Base-by-base conservation (phyloP, 1,140 invertebrate species). In the Carcinoscorpius rotundicauda region DNA sequence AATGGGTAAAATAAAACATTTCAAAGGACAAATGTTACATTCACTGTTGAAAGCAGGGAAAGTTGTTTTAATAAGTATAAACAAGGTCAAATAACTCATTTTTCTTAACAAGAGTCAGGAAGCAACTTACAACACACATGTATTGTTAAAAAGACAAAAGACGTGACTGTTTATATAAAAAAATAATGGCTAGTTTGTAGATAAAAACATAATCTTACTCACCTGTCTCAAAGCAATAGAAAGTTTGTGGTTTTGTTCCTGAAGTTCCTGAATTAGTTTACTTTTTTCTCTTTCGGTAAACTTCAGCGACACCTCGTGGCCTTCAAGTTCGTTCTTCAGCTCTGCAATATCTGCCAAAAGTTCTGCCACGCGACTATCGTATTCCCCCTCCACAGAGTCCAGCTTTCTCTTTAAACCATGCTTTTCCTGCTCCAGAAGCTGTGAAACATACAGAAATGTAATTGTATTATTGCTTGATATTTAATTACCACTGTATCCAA, bases 351-450 rank as follows among this genome's bases (percentile, higher is more conserved):
- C 93, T 56, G 86, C 84, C 75, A 95, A 90, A 8, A 95, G 78
- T 76, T 96, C 93, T 67, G 88, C 76, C 8, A 93, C 81, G 62
- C 87, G 82, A 11, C 88, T 85, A 70, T 97, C 93, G 74, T 89
- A 92, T 76, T 97, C 93, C 9, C 88, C 86, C 75, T 91, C 86
- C 8, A 86, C 84, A 10, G 88, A 85, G 63, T 91, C 87, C 70
- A 97, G 77, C 73, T 89, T 88, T 52, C 92, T 82, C 58, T 88
- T 81, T 6, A 97, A 79, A 8, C 88, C 81, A 76, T 97, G 89
- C 71, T 92, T 88, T 77, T 97, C 92, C 79, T 97, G 93, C 78
- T 96, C 91, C 75, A 97, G 82, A 74, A 87, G 84, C 93, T 97
- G 81, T 11, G 81, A 76, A 69, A 74, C 29, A 59, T 49, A 66